Evolutionary conservation across 1,140 invertebrate genomes (phyloP).

Genomic region (Colletes gigas): DNA sequence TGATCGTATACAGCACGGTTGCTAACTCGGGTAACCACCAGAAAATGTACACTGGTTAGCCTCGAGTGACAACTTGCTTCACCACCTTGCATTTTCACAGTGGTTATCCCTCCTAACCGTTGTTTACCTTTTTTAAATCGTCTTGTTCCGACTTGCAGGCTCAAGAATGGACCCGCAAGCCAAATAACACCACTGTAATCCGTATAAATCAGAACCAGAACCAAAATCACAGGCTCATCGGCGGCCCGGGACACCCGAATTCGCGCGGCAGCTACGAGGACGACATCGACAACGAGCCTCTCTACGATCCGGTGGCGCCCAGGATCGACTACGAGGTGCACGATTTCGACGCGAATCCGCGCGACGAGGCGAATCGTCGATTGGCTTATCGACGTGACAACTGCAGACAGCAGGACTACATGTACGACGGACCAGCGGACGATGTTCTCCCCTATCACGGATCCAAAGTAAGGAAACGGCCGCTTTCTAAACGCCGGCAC

Average conservation of each 20-base stretch:
- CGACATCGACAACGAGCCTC: conserved; percentile 75
- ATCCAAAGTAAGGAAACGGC: conserved; percentile 54
- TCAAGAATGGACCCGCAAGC: conserved; percentile 76
- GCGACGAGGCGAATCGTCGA: conserved; percentile 75
- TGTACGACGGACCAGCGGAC: conserved; percentile 68
- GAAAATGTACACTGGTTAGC: too few species aligned
- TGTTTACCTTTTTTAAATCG: too few species aligned
- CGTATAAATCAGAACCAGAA: conserved; percentile 76
- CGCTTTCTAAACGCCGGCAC: background rate
- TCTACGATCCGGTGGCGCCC: conserved; percentile 78
- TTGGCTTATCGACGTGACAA: conserved; percentile 74
- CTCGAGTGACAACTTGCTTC: too few species aligned
- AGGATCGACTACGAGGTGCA: conserved; percentile 77
- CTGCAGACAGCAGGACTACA: conserved; percentile 65
- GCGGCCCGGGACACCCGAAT: conserved; percentile 48
- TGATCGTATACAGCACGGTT: too few species aligned
- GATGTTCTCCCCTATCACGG: conserved; percentile 60
- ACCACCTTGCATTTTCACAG: too few species aligned
- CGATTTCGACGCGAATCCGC: conserved; percentile 78
- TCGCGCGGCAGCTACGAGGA: conserved; percentile 66
- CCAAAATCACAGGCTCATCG: conserved; percentile 53
- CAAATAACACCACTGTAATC: conserved; percentile 79
- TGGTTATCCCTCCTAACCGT: too few species aligned
- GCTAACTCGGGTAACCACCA: too few species aligned
- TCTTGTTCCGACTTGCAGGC: conserved; percentile 55